These are phyloP conservation scores for Platorchestia sp. DNA, from an alignment of 1,140 invertebrate genomes.

Conservation along the genomic window DNA sequence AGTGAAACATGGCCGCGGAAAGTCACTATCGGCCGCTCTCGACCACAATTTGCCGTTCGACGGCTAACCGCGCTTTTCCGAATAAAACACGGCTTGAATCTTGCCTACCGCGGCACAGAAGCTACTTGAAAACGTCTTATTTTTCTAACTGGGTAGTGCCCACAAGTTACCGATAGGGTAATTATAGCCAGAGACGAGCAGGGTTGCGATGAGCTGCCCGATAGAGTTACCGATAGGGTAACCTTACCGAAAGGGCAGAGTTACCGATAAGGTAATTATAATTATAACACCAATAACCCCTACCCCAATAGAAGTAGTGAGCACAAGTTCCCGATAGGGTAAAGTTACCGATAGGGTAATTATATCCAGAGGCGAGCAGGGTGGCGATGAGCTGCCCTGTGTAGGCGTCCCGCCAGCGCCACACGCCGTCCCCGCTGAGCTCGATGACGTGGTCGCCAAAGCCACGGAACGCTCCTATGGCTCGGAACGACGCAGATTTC, in stretches of 20 bases:
- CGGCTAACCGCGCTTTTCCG: too few relatives aligned
- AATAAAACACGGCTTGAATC: too few relatives aligned
- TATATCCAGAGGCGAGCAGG: not conserved
- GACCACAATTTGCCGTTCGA: too few relatives aligned
- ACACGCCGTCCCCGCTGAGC: not conserved
- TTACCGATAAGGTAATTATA: too few relatives aligned
- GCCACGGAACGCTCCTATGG: constrained; percentile 8
- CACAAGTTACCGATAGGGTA: constrained; percentile 56
- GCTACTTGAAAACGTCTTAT: too few relatives aligned
- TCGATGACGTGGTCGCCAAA: constrained; percentile 44
- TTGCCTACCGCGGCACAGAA: too few relatives aligned
- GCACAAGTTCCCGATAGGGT: too few relatives aligned
- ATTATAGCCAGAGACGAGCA: constrained; percentile 16
- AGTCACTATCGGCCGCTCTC: too few relatives aligned
- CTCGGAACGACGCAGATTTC: not conserved
- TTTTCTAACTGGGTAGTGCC: too few relatives aligned
- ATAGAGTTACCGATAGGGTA: not conserved
- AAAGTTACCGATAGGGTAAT: constrained; percentile 34
- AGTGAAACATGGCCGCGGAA: too few relatives aligned
- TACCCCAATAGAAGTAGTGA: too few relatives aligned
- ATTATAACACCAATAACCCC: too few relatives aligned
- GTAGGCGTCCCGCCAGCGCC: not conserved
- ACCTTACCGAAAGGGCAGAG: not conserved
- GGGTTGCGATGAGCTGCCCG: constrained; percentile 7
- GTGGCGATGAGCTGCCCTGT: constrained; percentile 13